Base-by-base conservation (phyloP, 92 coral and sea anemone genomes). In the Umimayanthus kanabou region DNA sequence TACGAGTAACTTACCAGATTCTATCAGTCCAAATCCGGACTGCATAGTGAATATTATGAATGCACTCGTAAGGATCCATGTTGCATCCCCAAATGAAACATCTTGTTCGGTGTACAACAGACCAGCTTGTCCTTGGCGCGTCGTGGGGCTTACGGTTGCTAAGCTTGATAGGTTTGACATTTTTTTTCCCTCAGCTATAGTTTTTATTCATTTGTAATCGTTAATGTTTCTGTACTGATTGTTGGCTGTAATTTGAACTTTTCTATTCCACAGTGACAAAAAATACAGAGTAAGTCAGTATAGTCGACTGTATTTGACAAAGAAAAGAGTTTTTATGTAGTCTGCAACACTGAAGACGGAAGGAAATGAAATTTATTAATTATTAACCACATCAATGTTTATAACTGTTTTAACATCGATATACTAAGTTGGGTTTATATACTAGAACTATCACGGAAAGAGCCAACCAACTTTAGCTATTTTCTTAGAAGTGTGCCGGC, bases 41-140 rank as follows among this genome's bases (percentile, higher is more conserved):
- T 93, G 95, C 95, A 93, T 93, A 26, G 95, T 93, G 25, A 93
- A 93, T 11, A 93, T 64, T 37, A 93, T 93, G n/a, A 93, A 93
- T 0, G 93, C 95, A 23, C 95, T 93, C 0, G 95, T 93, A 3
- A 93, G 88, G 57, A 93, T 93, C 95, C 95, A 93, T 45, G 93
- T 93, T 18, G 95, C 95, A 69, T 93, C 95, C 1, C 43, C 87
- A 20, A 13, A 69, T 6, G 87, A 83, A 70, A 83, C 42, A 25
- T 83, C 25, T 37, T 83, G 87, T 1, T 83, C 87, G 0, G 87
- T 83, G 42, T 70, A 83, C 28, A 83, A 43, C 4, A 83, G 66
- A 6, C 78, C 87, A 16, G 79, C 45, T 61, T 61, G 69, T 22
- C 69, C 69, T 22, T 20, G n/a, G 69, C 25, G 69, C 0, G 9